Evolutionary conservation across 2,113 vertebrate genomes (phyloP), one percentile per base, ranked within the genome.

Genomic region (Sylvia atricapilla): DNA sequence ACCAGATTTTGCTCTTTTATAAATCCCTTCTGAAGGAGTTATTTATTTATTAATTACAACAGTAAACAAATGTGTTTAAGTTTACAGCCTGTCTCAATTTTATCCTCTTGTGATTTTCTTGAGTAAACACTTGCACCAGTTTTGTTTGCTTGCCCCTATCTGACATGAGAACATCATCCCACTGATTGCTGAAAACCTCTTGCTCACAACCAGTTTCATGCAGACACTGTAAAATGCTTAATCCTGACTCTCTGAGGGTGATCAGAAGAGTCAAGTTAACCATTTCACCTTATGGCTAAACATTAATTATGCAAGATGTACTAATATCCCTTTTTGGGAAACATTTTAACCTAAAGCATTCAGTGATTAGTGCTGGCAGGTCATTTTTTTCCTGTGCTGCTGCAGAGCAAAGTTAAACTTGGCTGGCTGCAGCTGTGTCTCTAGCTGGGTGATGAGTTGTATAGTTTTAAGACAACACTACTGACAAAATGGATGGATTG

Each of bases 211-310:
- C 0, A 16, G 9, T 39, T 84, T 60, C 46, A 27, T 0, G 7
- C 21, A 73, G 47, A 11, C 23, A 18, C 13, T 5, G 56, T 23
- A 37, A 55, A 77, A 30, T 1, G 5, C 35, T 35, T 81, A 80
- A 62, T 64, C 39, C 47, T 84, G 41, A 8, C 18, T 59, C 60
- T 76, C n/a, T 53, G 44, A 53, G 49, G 6, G 13, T 69, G 52
- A 59, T 66, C 62, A 41, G 55, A 80, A 59, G 43, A 56, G 84
- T 85, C 12, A 74, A 25, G 72, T 93, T 85, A 80, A 90, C 39
- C 62, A 53, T 94, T 84, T 96, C 49, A 72, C 63, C 37, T 47
- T 44, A 22, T 67, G 74, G 37, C 23, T 91, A 86, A 85, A 74
- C 10, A 63, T 94, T 92, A 85, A 85, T 92, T 91, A 46, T 20